Conservation (phyloP, 2,113 vertebrate species). For the Cheilinus undulatus region DNA sequence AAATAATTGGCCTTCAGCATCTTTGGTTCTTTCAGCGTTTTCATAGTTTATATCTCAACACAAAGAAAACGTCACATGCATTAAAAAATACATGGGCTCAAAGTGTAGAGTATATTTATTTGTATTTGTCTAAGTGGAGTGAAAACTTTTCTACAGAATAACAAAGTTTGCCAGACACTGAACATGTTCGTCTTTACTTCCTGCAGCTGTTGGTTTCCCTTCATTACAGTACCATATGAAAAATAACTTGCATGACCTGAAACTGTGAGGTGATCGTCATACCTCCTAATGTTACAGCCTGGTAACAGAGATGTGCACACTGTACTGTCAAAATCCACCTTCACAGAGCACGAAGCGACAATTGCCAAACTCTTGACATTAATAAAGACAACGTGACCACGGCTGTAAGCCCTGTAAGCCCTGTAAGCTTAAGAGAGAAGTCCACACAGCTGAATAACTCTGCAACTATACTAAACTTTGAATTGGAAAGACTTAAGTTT, state of each 20-base stretch:
- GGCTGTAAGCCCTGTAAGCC: too few species aligned
- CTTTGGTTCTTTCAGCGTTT: too few species aligned
- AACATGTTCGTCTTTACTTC: neutral
- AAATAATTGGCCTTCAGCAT: too few species aligned
- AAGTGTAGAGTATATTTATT: too few species aligned
- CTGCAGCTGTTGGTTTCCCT: conserved; percentile 14
- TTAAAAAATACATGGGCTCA: too few species aligned
- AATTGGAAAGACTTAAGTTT: neutral
- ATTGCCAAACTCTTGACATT: neutral
- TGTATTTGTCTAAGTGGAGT: too few species aligned
- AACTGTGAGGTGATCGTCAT: neutral
- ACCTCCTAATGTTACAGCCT: conserved; percentile 19
- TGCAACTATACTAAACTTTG: too few species aligned
- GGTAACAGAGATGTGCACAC: conserved; percentile 9
- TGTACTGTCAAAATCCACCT: conserved; percentile 13
- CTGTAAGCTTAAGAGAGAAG: too few species aligned
- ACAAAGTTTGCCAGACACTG: neutral
- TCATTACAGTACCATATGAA: conserved; percentile 7
- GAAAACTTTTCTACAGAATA: too few species aligned
- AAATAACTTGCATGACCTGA: conserved; percentile 32
- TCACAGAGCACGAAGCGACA: neutral
- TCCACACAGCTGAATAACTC: neutral
- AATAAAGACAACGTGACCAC: neutral
- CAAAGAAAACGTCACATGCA: too few species aligned
- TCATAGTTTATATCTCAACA: too few species aligned